These are phyloP conservation scores for Myotis lucifugus DNA, from an alignment of 2,113 vertebrate species.

Conservation along the genomic window DNA sequence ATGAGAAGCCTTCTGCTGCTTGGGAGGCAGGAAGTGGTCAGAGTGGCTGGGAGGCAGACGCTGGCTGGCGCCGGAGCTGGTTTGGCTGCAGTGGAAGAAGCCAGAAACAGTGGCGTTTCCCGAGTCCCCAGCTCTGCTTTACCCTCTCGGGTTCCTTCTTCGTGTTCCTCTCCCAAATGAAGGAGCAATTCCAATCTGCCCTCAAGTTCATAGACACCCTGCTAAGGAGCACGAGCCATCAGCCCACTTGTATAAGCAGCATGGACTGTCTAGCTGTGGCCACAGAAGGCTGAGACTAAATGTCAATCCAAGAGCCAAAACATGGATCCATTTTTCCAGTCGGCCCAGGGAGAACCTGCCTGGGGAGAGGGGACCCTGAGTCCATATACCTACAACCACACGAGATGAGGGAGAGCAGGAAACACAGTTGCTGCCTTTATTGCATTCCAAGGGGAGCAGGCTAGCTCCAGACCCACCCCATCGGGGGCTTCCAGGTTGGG, in stretches of 20 bases:
- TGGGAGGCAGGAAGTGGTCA: neutral
- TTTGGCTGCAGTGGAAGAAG: neutral
- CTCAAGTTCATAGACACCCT: neutral
- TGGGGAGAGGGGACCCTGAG: neutral
- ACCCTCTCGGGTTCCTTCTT: conserved; percentile 15
- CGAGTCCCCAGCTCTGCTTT: neutral
- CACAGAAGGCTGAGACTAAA: neutral
- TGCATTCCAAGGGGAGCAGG: conserved; percentile 48
- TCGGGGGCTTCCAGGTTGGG: neutral
- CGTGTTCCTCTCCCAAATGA: neutral
- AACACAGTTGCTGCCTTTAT: conserved; percentile 61
- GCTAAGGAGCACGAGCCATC: neutral
- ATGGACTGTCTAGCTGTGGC: neutral
- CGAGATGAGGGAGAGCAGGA: neutral
- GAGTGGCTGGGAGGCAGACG: neutral
- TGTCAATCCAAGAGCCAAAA: neutral
- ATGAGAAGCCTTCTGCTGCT: neutral
- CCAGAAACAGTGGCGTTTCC: neutral
- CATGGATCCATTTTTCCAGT: neutral
- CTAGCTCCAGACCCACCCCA: neutral
- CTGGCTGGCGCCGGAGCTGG: neutral
- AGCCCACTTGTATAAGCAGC: neutral
- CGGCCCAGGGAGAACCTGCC: neutral
- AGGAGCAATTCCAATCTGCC: neutral
- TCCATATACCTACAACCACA: neutral